Evolutionary conservation across 2,797 vertebrate genomes (phyloP).

Genomic region (Helicolenus hilgendorfi): DNA sequence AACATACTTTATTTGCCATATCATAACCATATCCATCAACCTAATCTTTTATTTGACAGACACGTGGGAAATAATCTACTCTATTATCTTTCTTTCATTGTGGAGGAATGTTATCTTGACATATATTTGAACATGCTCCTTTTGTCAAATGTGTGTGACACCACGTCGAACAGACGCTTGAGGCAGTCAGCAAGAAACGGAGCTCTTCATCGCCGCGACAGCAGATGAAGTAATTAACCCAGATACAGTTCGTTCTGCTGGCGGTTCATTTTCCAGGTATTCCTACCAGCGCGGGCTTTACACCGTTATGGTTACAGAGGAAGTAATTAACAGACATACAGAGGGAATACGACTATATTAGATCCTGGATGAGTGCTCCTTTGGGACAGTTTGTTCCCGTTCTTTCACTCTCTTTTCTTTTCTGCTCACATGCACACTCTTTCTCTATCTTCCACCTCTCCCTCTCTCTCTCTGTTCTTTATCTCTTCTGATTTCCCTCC

Average conservation of each 20-base stretch:
- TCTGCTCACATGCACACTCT: neutral
- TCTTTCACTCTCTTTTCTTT: slow-evolving; percentile 69
- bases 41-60: neutral
- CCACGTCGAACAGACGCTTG: slow-evolving; percentile 1
- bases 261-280: slow-evolving; percentile 73
- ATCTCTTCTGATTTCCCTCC: slow-evolving; percentile 20
- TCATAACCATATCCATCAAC: neutral
- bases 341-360: slow-evolving; percentile 84
- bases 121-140: neutral
- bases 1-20: too few relatives aligned
- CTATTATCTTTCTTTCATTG: neutral
- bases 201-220: neutral
- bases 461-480: neutral
- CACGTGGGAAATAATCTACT: neutral
- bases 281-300: slow-evolving; percentile 35
- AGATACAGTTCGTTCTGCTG: slow-evolving; percentile 67
- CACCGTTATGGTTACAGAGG: slow-evolving; percentile 59
- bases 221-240: slow-evolving; percentile 81
- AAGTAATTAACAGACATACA: slow-evolving; percentile 86
- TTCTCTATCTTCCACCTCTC: neutral
- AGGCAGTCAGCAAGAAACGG: slow-evolving; percentile 25
- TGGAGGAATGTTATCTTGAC: too few relatives aligned
- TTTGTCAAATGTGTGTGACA: neutral
- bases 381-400: slow-evolving; percentile 78
- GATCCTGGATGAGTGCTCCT: slow-evolving; percentile 79